Base-by-base conservation (phyloP, 2,113 vertebrate species). In the Perccottus glenii region DNA sequence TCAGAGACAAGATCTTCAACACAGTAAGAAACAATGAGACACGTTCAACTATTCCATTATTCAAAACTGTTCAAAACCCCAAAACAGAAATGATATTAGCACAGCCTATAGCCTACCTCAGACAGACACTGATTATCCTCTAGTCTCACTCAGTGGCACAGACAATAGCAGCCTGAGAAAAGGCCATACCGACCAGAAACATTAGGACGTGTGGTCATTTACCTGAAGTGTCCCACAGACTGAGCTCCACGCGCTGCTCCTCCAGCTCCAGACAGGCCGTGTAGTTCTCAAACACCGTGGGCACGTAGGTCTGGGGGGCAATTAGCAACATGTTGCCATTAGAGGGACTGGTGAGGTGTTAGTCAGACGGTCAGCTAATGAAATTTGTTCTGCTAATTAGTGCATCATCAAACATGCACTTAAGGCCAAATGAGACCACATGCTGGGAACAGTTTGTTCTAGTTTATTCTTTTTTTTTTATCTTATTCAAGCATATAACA, bases 201-300 rank as follows among this genome's bases (percentile, higher is more conserved):
- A 61, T 16, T 58, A 10, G 40, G 16, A 45, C 16, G 64, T 62
- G 7, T 16, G 16, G 53, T 66, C 42, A 56, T 49, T 92, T 93
- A 98, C 96, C 96, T 85, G 96, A 98, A 52, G 96, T 98, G 83
- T 98, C 96, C 96, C 96, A 98, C 68, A 98, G 94, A 82, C 96
- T 98, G 67, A 98, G 94, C 88, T 98, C 96, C 86, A 98, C 96
- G 49, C 96, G 93, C 87, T 97, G 96, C 47, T 95, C 96, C 79
- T 98, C 96, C 19, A 95, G 94, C 88, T 96, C 95, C 92, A 98
- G 84, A 81, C 95, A 96, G 77, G 96, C 96, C 36, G 96, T 97
- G 92, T 98, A 98, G 92, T 98, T 98, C 86, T 98, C 96, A 83
- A 98, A 98, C 49, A 98, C 96, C 7, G 96, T 98, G 84, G 96